Evolutionary conservation across 1,140 invertebrate genomes (phyloP).

Genomic region (Apis laboriosa): DNA sequence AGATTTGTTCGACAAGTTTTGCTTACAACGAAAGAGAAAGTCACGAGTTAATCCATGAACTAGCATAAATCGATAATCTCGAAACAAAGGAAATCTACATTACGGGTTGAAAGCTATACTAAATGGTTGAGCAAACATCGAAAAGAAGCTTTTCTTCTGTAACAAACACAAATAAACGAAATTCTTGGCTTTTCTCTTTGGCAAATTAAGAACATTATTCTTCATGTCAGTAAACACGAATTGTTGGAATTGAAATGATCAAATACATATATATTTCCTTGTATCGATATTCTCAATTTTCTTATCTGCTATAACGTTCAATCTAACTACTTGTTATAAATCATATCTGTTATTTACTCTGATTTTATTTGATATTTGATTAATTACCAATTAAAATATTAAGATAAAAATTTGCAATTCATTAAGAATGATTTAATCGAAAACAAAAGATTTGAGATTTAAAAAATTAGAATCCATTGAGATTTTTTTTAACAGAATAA

Average conservation of each 20-base stretch:
- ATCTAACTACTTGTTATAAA: background rate
- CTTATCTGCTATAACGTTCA: background rate
- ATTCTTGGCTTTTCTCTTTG: background rate
- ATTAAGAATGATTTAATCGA: background rate
- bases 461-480: background rate
- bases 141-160: background rate
- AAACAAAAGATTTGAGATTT: conserved; percentile 7
- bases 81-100: background rate
- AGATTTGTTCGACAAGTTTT: background rate
- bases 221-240: background rate
- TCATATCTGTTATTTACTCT: background rate
- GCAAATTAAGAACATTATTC: background rate
- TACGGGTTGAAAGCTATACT: background rate
- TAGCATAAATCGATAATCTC: background rate
- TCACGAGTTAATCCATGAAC: background rate
- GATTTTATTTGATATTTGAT: background rate
- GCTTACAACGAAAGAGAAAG: background rate
- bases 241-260: background rate
- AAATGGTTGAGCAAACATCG: conserved; percentile 23
- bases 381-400: background rate
- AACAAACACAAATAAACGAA: background rate
- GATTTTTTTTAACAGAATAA: conserved; percentile 1
- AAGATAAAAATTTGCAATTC: no score
- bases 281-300: background rate
- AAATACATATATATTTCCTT: background rate